Percentiles rank a stretch among this genome's conserved stretches.
These are phyloP conservation scores for Sebastes taczanowskii DNA, from an alignment of 2,797 vertebrate genomes.

Conservation along the genomic window DNA sequence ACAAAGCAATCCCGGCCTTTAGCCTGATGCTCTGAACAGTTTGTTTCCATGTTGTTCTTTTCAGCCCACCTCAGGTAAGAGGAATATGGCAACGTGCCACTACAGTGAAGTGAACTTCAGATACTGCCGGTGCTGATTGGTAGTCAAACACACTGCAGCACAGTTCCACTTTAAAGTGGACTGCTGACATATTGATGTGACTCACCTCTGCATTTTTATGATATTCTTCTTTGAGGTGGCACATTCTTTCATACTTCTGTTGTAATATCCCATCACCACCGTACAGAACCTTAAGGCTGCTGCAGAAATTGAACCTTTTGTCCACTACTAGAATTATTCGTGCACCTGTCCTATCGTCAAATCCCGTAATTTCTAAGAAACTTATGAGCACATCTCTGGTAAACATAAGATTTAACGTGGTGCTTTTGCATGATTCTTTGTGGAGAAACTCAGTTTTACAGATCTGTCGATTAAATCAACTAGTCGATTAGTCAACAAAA, in stretches of 20 bases:
- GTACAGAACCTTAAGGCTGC: background rate
- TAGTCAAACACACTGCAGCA: slow-evolving; percentile 11
- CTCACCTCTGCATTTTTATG: background rate
- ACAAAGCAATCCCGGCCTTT: slow-evolving; percentile 9
- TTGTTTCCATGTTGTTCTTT: slow-evolving; percentile 20
- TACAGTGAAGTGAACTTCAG: slow-evolving; percentile 10
- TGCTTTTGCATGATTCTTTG: background rate
- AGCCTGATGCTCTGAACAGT: slow-evolving; percentile 16
- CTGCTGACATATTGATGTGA: background rate
- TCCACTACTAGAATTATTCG: background rate
- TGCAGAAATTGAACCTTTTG: background rate
- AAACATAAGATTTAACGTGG: background rate
- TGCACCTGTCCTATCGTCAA: background rate
- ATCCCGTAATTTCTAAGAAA: background rate
- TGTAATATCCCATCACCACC: background rate
- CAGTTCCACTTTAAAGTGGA: background rate
- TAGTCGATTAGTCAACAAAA: background rate
- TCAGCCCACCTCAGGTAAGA: slow-evolving; percentile 5
- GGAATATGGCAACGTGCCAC: slow-evolving; percentile 1
- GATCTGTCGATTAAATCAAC: background rate
- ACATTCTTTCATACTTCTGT: background rate
- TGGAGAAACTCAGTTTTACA: background rate
- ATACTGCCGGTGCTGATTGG: slow-evolving; percentile 6
- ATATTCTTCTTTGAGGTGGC: background rate
- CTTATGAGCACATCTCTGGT: background rate